A percentile compares a stretch with the other conserved stretches of the same genome.
Conservation (phyloP, 2,888 invertebrate genomes). For the Plutella xylostella region DNA sequence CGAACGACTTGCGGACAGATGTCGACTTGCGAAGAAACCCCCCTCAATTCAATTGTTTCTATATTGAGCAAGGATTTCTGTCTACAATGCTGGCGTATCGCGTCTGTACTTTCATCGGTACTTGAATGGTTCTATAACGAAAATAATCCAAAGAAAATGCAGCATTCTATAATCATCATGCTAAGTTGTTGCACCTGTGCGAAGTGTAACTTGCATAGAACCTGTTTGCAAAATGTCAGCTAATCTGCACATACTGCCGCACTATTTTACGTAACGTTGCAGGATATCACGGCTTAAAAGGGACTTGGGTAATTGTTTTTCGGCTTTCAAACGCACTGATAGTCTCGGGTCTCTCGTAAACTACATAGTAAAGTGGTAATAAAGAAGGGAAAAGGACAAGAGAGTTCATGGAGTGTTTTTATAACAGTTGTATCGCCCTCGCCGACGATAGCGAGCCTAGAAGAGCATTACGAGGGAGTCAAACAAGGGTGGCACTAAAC, state of each 20-base stretch:
- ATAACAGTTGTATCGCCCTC: too few relatives aligned
- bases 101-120: too few relatives aligned
- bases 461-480: too few relatives aligned
- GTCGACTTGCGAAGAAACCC: constrained; percentile 34
- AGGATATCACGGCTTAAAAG: constrained; percentile 21
- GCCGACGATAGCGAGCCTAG: too few relatives aligned
- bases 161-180: not conserved
- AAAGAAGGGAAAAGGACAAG: constrained; percentile 25
- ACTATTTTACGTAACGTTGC: constrained; percentile 28
- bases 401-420: too few relatives aligned
- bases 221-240: constrained; percentile 43
- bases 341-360: constrained; percentile 18
- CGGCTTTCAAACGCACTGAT: constrained; percentile 19
- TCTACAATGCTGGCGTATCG: not conserved
- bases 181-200: constrained; percentile 21
- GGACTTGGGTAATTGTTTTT: constrained; percentile 23
- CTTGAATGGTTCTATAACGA: not conserved
- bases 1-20: constrained; percentile 49
- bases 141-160: not conserved
- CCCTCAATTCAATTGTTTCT: constrained; percentile 17
- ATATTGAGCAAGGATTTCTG: not conserved
- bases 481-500: too few relatives aligned
- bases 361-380: constrained; percentile 22
- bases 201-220: constrained; percentile 25
- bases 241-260: constrained; percentile 25